These are phyloP conservation scores for Neoitamus cyanurus DNA, from an alignment of 2,888 invertebrate species.

Conservation along the genomic window DNA sequence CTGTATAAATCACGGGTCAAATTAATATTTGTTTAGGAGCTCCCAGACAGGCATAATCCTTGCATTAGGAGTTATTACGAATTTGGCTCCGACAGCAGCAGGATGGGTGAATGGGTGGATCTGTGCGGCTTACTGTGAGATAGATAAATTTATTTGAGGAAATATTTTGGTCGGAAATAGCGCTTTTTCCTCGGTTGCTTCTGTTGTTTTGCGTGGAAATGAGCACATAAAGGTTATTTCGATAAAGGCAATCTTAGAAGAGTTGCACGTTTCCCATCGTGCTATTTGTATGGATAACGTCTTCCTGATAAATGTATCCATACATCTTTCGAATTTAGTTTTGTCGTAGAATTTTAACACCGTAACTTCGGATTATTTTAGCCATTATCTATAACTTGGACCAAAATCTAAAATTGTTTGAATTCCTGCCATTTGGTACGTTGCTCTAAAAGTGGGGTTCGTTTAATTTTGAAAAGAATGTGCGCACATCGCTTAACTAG, in stretches of 20 bases:
- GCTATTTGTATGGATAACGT: not conserved
- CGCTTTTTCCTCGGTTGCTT: not conserved
- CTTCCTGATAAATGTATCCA: not conserved
- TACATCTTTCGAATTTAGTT: not conserved
- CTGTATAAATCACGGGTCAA: constrained; percentile 18
- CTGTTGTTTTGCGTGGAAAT: not conserved
- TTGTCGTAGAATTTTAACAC: not conserved
- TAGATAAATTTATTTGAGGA: constrained; percentile 1
- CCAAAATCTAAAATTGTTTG: too few species aligned
- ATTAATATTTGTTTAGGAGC: constrained; percentile 20
- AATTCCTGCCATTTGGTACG: too few species aligned
- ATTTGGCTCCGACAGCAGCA: constrained; percentile 13
- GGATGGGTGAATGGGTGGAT: not conserved
- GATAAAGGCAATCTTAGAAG: not conserved
- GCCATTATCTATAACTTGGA: too few species aligned
- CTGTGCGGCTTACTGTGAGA: not conserved
- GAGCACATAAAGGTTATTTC: not conserved
- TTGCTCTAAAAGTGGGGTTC: too few species aligned
- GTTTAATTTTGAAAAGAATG: too few species aligned
- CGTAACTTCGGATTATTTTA: too few species aligned
- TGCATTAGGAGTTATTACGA: constrained; percentile 13
- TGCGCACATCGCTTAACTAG: too few species aligned
- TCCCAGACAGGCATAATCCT: not conserved
- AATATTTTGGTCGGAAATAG: not conserved
- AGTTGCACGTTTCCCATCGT: not conserved